Percentiles rank a stretch among this genome's conserved stretches.
Conservation (phyloP, 1,140 invertebrate genomes). For the Drosophila sechellia region DNA sequence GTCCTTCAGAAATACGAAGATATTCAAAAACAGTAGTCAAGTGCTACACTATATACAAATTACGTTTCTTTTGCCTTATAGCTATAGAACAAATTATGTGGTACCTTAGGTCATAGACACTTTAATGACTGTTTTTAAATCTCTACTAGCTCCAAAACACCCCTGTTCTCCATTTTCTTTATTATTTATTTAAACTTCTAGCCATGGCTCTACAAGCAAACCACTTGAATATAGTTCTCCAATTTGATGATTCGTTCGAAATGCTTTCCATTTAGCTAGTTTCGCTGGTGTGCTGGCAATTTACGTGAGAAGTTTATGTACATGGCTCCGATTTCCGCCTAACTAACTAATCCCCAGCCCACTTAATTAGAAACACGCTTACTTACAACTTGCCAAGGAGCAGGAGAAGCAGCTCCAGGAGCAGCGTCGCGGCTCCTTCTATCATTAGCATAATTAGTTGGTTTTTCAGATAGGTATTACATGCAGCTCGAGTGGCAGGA, state of each 20-base stretch:
- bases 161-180: constrained; percentile 2
- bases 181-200: constrained; percentile 36
- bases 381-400: constrained; percentile 64
- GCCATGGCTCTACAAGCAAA: constrained; percentile 34
- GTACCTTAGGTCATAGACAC: background rate
- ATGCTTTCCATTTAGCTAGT: constrained; percentile 34
- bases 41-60: constrained; percentile 12
- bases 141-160: background rate
- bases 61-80: background rate
- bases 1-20: background rate
- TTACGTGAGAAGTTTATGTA: constrained; percentile 61
- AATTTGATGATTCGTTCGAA: constrained; percentile 23
- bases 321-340: constrained; percentile 58
- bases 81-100: background rate
- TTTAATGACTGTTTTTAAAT: background rate
- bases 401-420: constrained; percentile 9
- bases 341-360: constrained; percentile 64
- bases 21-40: background rate
- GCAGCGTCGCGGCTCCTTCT: constrained; percentile 8
- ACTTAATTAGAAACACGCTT: constrained; percentile 73
- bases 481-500: constrained; percentile 26
- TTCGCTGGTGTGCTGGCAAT: constrained; percentile 50
- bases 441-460: constrained; percentile 73
- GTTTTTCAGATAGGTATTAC: constrained; percentile 55
- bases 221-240: constrained; percentile 34